These are phyloP conservation scores for Leguminivora glycinivorella DNA, from an alignment of 1,140 invertebrate genomes.

Conservation along the genomic window DNA sequence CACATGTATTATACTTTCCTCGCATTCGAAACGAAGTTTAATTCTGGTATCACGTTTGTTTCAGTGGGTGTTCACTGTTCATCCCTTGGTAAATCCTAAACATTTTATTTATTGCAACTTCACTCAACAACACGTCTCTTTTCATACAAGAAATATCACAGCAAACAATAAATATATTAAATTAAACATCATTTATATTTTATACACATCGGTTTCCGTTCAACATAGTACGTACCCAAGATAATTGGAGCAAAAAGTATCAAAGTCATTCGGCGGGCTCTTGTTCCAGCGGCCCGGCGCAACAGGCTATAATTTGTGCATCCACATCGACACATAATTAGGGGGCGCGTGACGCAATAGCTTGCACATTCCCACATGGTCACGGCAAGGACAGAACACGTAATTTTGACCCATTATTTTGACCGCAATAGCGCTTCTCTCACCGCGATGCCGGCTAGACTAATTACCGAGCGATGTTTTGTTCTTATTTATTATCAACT, in stretches of 20 bases:
- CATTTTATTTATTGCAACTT: too few species aligned
- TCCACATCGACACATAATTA: slow-evolving; percentile 70
- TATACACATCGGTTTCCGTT: slow-evolving; percentile 12
- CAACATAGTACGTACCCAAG: slow-evolving; percentile 1
- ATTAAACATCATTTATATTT: slow-evolving; percentile 7
- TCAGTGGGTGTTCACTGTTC: too few species aligned
- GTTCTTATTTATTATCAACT: slow-evolving; percentile 25
- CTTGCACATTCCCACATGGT: slow-evolving; percentile 64
- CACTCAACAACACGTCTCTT: too few species aligned
- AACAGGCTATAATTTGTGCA: slow-evolving; percentile 73
- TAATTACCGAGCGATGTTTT: slow-evolving; percentile 23
- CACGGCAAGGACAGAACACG: slow-evolving; percentile 64
- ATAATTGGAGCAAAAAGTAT: slow-evolving; percentile 40
- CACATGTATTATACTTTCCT: too few species aligned
- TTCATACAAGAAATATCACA: too few species aligned
- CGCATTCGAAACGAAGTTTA: too few species aligned
- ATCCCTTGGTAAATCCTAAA: too few species aligned
- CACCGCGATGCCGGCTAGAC: slow-evolving; percentile 39
- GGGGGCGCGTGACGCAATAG: slow-evolving; percentile 63
- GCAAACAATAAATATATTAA: too few species aligned
- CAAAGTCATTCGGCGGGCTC: slow-evolving; percentile 45
- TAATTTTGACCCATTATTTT: slow-evolving; percentile 74
- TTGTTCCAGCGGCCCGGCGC: slow-evolving; percentile 36
- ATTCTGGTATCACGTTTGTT: too few species aligned
- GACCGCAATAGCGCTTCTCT: slow-evolving; percentile 60